Evolutionary conservation across 2,113 vertebrate genomes (phyloP).

Genomic region (Pantherophis guttatus): DNA sequence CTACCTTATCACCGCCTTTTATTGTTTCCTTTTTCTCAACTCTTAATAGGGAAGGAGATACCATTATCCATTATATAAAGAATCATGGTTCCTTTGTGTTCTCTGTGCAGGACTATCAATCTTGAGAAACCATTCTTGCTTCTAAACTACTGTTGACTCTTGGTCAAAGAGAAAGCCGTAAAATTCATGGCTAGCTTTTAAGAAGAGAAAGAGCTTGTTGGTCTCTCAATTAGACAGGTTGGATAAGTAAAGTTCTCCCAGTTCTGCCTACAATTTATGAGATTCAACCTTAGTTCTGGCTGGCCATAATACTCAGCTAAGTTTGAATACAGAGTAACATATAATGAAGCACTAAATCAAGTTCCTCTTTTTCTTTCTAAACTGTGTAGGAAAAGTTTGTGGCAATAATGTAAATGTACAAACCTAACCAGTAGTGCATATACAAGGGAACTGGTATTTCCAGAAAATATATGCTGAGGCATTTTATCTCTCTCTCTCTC

Average conservation of each 20-base stretch:
- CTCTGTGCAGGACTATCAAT: not conserved
- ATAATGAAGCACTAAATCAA: not conserved
- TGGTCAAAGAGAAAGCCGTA: not conserved
- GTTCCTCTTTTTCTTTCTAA: not conserved
- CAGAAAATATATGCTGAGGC: not conserved
- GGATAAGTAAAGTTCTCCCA: not conserved
- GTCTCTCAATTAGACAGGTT: not conserved
- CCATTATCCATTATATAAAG: not conserved
- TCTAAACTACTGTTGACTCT: not conserved
- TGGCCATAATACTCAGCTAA: not conserved
- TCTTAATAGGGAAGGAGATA: not conserved
- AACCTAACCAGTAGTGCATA: not conserved
- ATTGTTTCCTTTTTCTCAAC: not conserved
- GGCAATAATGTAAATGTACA: not conserved
- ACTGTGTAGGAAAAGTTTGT: not conserved
- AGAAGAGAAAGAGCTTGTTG: not conserved
- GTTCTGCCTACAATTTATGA: not conserved
- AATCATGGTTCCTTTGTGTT: not conserved
- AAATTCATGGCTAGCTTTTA: slow-evolving; percentile 7
- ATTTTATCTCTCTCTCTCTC: not conserved
- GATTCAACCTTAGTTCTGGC: not conserved
- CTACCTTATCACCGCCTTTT: not conserved
- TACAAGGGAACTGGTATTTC: not conserved
- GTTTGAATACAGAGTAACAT: not conserved
- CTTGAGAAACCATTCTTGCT: not conserved